Base-by-base conservation (phyloP, 2,113 vertebrate genomes). In the Platichthys stellatus region DNA sequence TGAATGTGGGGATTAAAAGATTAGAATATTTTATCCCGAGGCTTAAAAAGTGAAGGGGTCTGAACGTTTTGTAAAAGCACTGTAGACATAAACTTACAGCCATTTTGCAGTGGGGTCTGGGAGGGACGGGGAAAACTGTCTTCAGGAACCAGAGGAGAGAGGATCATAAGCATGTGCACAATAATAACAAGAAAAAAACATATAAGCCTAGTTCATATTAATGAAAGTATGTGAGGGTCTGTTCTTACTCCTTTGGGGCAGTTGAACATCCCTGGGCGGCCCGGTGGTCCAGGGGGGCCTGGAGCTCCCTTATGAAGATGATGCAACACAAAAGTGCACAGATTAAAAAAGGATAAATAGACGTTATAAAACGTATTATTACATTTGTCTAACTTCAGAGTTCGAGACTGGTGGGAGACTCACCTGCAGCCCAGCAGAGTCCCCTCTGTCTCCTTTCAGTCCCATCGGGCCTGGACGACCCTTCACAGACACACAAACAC, bases 41-140 rank as follows among this genome's bases (percentile, higher is more conserved):
- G 57, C 57, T 58, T 11, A 2, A 20, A 61, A 49, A 28, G 58
- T 20, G 26, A 31, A 18, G 15, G 40, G 14, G 23, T 63, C 40
- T 24, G 62, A 15, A 17, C 1, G 26, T 20, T 65, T 24, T 26
- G 43, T 26, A 23, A 28, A 64, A 23, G 9, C 14, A 20, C 43
- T 20, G 63, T 65, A 0, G 40, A 57, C 8, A 10, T 24, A 57
- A 77, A 96, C 97, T 96, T 96, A 98, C 98, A 0, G 94, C 88
- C 11, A 89, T 95, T 93, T 99, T 99, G 95, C 98, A 98, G 79
- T 97, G 95, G 10, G 96, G 97, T 84, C 98, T 95, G 80, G 93
- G 92, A 81, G 97, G 94, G 45, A 98, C 58, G 63, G 97, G 97
- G 83, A 97, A 97, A 89, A 98, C 94, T 4, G 95, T 95, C 98